A percentile compares a stretch with the other conserved stretches of the same genome.
Evolutionary conservation across 1,140 invertebrate species (phyloP).

Genomic region (Drosophila funebris): DNA sequence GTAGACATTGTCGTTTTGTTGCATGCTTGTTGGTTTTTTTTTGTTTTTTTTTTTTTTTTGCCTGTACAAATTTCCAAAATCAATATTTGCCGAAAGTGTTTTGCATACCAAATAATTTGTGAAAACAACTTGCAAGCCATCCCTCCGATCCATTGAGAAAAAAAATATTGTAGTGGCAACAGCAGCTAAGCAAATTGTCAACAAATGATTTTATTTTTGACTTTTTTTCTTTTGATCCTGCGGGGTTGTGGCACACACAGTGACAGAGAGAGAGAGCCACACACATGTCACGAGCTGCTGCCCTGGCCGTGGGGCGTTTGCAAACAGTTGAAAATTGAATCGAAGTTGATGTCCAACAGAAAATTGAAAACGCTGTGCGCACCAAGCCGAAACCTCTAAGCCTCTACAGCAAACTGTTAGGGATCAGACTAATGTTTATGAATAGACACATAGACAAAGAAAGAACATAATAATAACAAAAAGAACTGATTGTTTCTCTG

Average conservation of each 20-base stretch:
- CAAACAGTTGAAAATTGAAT: conserved; percentile 70
- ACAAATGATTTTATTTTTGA: conserved; percentile 79
- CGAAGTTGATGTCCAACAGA: conserved; percentile 53
- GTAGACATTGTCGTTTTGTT: conserved; percentile 32
- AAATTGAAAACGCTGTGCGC: conserved; percentile 30
- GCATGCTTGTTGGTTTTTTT: too few species aligned
- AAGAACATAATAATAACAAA: neutral
- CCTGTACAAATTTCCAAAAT: conserved; percentile 79
- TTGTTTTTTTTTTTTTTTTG: conserved; percentile 53
- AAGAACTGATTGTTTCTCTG: neutral
- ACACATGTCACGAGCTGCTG: conserved; percentile 39
- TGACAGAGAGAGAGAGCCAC: conserved; percentile 27
- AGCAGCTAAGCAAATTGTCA: conserved; percentile 81
- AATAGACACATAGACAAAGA: neutral
- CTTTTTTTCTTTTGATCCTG: conserved; percentile 52
- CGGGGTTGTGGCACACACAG: conserved; percentile 12
- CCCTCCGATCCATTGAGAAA: neutral
- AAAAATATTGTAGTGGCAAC: conserved; percentile 75
- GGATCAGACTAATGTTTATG: neutral
- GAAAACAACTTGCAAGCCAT: conserved; percentile 73
- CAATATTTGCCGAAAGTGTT: conserved; percentile 82
- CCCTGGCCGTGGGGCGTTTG: conserved; percentile 54
- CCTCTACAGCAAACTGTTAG: neutral
- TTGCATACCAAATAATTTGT: conserved; percentile 82
- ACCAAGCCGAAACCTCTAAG: conserved; percentile 13